Conservation (phyloP, 2,113 vertebrate genomes). For the Eptesicus fuscus region DNA sequence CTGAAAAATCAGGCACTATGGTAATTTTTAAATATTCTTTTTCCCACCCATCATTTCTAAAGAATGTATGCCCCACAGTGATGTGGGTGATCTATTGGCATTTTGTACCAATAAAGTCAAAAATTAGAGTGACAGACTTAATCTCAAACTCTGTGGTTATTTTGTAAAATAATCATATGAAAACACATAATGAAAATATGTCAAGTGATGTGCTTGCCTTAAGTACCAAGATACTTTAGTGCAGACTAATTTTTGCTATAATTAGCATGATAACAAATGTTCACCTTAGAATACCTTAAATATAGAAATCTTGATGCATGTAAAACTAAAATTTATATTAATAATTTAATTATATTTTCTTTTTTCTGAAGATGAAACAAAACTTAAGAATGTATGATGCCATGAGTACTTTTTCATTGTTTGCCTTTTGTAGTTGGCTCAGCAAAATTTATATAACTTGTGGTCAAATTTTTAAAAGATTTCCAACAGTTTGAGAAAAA, state of each 20-base stretch:
- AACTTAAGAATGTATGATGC: slow-evolving; percentile 19
- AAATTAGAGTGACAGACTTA: not conserved
- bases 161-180: slow-evolving; percentile 61
- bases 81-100: slow-evolving; percentile 40
- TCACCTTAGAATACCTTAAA: slow-evolving; percentile 39
- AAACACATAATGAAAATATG: not conserved
- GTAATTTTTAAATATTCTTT: slow-evolving; percentile 42
- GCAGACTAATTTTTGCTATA: not conserved
- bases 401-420: slow-evolving; percentile 27
- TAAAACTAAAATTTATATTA: not conserved
- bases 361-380: slow-evolving; percentile 57
- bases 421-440: slow-evolving; percentile 50
- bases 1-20: slow-evolving; percentile 39
- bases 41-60: slow-evolving; percentile 23
- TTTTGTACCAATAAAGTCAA: slow-evolving; percentile 40
- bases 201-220: slow-evolving; percentile 23
- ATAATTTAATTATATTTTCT: slow-evolving; percentile 29
- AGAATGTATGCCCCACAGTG: slow-evolving; percentile 28
- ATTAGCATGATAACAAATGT: slow-evolving; percentile 58
- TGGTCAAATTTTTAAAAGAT: not conserved
- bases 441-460: slow-evolving; percentile 15
- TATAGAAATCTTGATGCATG: slow-evolving; percentile 19
- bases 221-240: slow-evolving; percentile 28
- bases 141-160: slow-evolving; percentile 6
- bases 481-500: not conserved